Percentiles rank a stretch among this genome's conserved stretches.
Evolutionary conservation across 2,888 invertebrate species (phyloP).

Genomic region (Drosophila heteroneura): DNA sequence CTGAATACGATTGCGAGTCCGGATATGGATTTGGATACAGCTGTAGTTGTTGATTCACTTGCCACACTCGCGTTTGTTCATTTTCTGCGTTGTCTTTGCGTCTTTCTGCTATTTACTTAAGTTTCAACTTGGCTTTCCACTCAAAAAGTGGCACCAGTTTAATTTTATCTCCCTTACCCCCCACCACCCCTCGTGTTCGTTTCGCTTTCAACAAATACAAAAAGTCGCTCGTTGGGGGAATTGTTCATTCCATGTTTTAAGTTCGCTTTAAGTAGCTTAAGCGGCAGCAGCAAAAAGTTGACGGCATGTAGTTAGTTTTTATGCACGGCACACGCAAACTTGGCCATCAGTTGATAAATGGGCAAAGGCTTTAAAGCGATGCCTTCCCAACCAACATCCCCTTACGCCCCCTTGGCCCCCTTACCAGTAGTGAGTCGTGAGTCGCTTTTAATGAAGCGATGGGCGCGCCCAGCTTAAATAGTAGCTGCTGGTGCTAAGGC

Average conservation of each 20-base stretch:
- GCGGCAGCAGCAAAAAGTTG: constrained; percentile 50
- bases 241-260: constrained; percentile 79
- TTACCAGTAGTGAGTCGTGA: constrained; percentile 25
- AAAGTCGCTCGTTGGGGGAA: constrained; percentile 62
- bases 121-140: constrained; percentile 45
- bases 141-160: constrained; percentile 14
- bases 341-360: constrained; percentile 79
- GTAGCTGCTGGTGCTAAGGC: constrained; percentile 38
- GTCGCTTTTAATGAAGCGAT: constrained; percentile 75
- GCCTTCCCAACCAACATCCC: background rate
- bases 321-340: constrained; percentile 78
- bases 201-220: constrained; percentile 1
- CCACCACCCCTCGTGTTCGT: background rate
- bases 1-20: background rate
- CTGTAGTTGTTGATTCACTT: constrained; percentile 1
- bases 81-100: constrained; percentile 1
- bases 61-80: background rate
- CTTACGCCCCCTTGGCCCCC: background rate
- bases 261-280: constrained; percentile 78
- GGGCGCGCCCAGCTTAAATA: constrained; percentile 62
- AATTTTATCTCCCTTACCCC: background rate
- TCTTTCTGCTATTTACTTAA: constrained; percentile 37
- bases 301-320: constrained; percentile 71
- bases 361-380: constrained; percentile 70
- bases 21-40: background rate